Base-by-base conservation (phyloP, 2,113 vertebrate species). In the Etia nguti region DNA sequence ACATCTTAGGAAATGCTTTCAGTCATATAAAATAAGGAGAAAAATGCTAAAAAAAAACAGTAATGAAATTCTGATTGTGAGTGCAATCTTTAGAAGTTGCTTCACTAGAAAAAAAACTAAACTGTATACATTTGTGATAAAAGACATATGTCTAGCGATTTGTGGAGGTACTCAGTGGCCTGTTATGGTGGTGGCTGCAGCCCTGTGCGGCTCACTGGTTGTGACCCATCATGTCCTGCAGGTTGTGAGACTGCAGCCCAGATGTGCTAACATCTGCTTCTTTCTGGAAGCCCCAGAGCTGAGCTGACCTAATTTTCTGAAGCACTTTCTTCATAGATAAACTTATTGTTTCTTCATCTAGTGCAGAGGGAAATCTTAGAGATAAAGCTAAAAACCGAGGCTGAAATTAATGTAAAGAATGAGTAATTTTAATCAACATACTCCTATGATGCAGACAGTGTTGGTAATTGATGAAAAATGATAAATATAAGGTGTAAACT, bases 221-320 rank as follows among this genome's bases (percentile, higher is more conserved):
- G 13, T 75, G 73, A 79, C 65, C 86, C 80, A 55, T 75, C 16
- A n/a, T 92, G 83, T 90, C 92, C 93, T 91, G 90, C 81, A 92
- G 91, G 85, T 92, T 88, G 84, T 87, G 85, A 84, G 88, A 94
- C 91, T 70, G 65, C 83, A 65, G 80, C 73, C 89, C 95, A 96
- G 93, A 94, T 96, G 95, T 90, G 59, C 73, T 68, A 26, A 93
- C 95, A 96, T 93, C 93, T 96, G 95, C 89, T 84, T 84, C 31
- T 62, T 90, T 86, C 85, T 93, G 48, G 70, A 90, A 88, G 86
- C 91, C 89, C 81, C 48, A 87, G 75, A 90, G 90, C 82, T 86
- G 86, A 88, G 38, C 48, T 93, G 88, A 92, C 90, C 92, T 93
- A 34, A 52, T 91, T 94, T 88, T 60, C 54, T 48, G 24, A 60